phyloP scores from a whole-genome alignment of 2,888 invertebrate genomes.

The Phlogophora meticulosa region DNA sequence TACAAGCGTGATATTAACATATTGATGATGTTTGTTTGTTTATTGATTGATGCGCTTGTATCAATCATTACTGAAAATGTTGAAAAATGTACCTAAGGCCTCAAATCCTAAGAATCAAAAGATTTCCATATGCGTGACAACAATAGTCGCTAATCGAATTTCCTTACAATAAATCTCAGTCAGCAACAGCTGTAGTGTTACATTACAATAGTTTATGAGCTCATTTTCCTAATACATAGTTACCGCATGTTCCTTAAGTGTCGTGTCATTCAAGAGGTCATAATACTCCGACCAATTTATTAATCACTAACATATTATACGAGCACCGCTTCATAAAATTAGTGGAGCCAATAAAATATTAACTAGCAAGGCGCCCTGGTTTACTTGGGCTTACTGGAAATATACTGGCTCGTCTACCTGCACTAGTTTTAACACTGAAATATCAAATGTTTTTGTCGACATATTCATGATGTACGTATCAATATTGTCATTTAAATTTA shows the following conservation, averaged over 20 bases:
- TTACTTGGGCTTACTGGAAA: slow-evolving; percentile 44
- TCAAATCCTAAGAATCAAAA: too few relatives aligned
- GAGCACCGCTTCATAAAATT: slow-evolving; percentile 45
- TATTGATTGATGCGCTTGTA: too few relatives aligned
- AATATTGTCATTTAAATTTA: too few relatives aligned
- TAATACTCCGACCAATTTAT: slow-evolving; percentile 46
- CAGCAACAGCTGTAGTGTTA: slow-evolving; percentile 15
- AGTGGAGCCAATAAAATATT: slow-evolving; percentile 47
- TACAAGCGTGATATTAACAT: too few relatives aligned
- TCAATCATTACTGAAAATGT: too few relatives aligned
- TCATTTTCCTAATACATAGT: slow-evolving; percentile 51
- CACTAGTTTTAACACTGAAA: not conserved
- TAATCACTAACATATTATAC: slow-evolving; percentile 48
- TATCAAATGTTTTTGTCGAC: slow-evolving; percentile 2
- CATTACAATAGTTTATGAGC: slow-evolving; percentile 34
- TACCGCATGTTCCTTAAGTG: slow-evolving; percentile 28
- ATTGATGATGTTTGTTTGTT: too few relatives aligned
- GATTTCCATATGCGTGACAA: not conserved
- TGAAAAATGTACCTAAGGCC: too few relatives aligned
- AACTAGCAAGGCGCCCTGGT: slow-evolving; percentile 30
- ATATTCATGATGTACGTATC: too few relatives aligned
- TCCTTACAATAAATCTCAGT: slow-evolving; percentile 30
- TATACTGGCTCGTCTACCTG: not conserved
- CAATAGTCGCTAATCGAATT: slow-evolving; percentile 1
- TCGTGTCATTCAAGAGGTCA: slow-evolving; percentile 46